Base-by-base conservation (phyloP, 2,797 vertebrate genomes). In the Cossypha niveicapilla region DNA sequence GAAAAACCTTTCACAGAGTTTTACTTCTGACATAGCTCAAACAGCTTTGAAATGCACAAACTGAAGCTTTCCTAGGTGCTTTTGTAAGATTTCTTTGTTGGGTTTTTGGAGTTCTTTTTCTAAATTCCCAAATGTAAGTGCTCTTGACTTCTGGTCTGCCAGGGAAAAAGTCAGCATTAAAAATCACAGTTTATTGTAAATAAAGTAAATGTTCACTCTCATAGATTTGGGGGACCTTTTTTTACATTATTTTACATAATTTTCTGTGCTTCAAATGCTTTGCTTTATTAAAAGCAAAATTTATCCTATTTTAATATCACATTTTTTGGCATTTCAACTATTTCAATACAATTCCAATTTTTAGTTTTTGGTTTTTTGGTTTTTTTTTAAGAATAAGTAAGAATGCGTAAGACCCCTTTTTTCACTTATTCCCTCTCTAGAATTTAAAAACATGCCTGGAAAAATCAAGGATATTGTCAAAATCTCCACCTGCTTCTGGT, bases 171-270 rank as follows among this genome's bases (percentile, higher is more conserved):
- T 51, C 10, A 27, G 5, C 34, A 70, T 68, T 76, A 34, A 77
- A 80, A 89, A 58, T 34, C 35, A 14, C 4, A n/a, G 1, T 21
- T 66, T 50, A 53, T 70, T 50, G 8, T 9, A 58, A 24, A 32
- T 41, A 51, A 68, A 65, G 6, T 16, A 74, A 24, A n/a, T 41
- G 3, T 30, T 51, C 48, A 30, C 48, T 11, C 17, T 51, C 28
- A 28, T 51, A 51, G 48, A 17, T 51, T 51, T 18, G 27, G 18
- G 9, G 18, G 18, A 13, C 2, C 3, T 48, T 25, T 41, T 30
- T 4, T 5, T 4, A 4, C 3, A 3, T 4, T 35, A 60, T 65
- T 54, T 42, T 1, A 45, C 11, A 24, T 19, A 0, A 27, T 32
- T 82, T 83, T 58, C 5, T 75, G 3, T 60, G 5, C 5, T 63